A percentile compares a stretch with the other conserved stretches of the same genome.
Evolutionary conservation across 2,113 vertebrate genomes (phyloP).

Genomic region (Apaloderma vittatum): DNA sequence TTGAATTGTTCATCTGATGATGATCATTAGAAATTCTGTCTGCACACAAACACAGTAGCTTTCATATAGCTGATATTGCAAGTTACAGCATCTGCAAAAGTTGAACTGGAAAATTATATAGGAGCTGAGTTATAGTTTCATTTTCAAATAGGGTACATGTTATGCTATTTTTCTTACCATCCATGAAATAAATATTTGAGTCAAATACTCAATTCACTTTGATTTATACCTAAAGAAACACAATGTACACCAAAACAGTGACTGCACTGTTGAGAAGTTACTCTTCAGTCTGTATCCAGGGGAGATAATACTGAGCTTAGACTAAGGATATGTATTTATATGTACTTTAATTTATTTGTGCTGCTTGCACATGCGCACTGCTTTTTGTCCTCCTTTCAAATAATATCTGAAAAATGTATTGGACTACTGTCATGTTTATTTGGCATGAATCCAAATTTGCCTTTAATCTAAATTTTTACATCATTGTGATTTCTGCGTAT

Average conservation of each 20-base stretch:
- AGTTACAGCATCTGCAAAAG: not conserved
- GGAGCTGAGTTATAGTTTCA: conserved; percentile 11
- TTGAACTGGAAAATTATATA: not conserved
- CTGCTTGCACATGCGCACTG: not conserved
- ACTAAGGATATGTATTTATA: not conserved
- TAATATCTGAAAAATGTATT: not conserved
- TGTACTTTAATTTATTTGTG: not conserved
- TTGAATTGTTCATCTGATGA: not conserved
- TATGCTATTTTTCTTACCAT: conserved; percentile 24
- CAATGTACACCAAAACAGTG: not conserved
- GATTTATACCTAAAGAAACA: conserved; percentile 18
- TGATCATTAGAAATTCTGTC: conserved; percentile 32
- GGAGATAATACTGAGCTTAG: not conserved
- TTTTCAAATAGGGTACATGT: conserved; percentile 26
- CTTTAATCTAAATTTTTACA: not conserved
- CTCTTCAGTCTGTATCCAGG: not conserved
- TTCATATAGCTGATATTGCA: not conserved
- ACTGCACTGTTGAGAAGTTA: not conserved
- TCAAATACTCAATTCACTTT: not conserved
- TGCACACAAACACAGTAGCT: not conserved
- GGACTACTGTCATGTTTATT: not conserved
- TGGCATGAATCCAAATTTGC: not conserved
- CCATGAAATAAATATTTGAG: conserved; percentile 27
- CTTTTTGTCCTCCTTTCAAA: not conserved
- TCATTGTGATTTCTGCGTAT: not conserved